Conservation (phyloP, 1,140 invertebrate species). For the Caenorhabditis briggsae region DNA sequence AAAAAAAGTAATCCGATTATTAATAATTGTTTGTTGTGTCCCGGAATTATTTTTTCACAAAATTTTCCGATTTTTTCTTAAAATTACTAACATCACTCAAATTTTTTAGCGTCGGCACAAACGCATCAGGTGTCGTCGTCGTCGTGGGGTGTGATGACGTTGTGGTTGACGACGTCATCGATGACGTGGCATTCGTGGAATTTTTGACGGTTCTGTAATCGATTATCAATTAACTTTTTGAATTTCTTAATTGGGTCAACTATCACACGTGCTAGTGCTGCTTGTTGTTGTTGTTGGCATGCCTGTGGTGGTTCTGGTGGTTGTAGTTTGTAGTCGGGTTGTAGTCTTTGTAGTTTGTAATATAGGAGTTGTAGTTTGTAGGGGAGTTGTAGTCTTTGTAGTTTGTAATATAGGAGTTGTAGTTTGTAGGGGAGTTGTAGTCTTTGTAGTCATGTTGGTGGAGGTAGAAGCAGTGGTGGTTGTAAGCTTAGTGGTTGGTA, state of each 20-base stretch:
- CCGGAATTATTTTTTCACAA: no score
- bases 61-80: no score
- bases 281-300: background rate
- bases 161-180: background rate
- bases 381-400: background rate
- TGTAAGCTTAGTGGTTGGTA: background rate
- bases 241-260: background rate
- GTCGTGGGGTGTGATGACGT: background rate
- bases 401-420: background rate
- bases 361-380: background rate
- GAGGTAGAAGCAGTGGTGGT: slow-evolving; percentile 2
- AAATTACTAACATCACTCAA: slow-evolving; percentile 50
- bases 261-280: slow-evolving; percentile 42
- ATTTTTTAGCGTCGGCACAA: slow-evolving; percentile 48
- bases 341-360: background rate
- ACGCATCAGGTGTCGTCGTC: background rate
- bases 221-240: background rate
- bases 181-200: slow-evolving; percentile 35
- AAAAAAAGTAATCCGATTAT: background rate
- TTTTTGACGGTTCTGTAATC: slow-evolving; percentile 32
- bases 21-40: background rate
- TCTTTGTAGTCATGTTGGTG: background rate
- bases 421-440: background rate
- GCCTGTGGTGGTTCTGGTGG: background rate
- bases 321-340: background rate